Evolutionary conservation across 2,888 invertebrate species (phyloP), one percentile per base, ranked within the genome.

Genomic region (Andrena fulva): DNA sequence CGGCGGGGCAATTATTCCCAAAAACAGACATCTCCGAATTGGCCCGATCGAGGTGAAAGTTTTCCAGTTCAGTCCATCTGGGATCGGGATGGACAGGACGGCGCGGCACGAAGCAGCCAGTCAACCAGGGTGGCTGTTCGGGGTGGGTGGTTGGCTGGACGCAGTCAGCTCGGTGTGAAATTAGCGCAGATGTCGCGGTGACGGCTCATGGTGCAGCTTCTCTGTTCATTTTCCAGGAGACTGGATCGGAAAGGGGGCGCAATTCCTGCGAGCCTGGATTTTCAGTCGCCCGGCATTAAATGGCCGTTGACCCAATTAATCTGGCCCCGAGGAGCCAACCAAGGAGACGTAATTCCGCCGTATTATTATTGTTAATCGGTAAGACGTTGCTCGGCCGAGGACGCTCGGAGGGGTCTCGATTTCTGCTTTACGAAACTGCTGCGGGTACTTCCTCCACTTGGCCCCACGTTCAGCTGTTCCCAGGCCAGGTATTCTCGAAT

Each of bases 181-280:
- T 94, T 94, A 94, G 93, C 93, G 92, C 93, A 93, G 93, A 93
- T 93, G 93, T 94, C 93, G 91, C 92, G 93, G 93, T 93, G 91
- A 91, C 91, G 92, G 87, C 88, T 90, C 91, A 89, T 91, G 90
- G 88, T 91, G 85, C 89, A 88, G 90, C 89, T 92, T 90, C 91
- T 91, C 91, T 91, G 92, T 93, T 93, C 93, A 93, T 93, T 94
- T 94, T 94, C 94, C 94, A 92, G 92, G 89, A 93, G 94, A 94
- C 93, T 93, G 93, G 91, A 91, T 91, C 89, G 90, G 84, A 86
- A 88, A 90, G 90, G 91, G 91, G 90, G 86, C 83, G 85, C 85
- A 85, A 78, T 78, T 81, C 85, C 82, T 87, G 80, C 80, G 88
- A 87, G 79, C 84, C 84, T 85, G 89, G 88, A 91, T 91, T 91